Conservation (phyloP, 2,113 vertebrate species). For the Arvicanthis niloticus region DNA sequence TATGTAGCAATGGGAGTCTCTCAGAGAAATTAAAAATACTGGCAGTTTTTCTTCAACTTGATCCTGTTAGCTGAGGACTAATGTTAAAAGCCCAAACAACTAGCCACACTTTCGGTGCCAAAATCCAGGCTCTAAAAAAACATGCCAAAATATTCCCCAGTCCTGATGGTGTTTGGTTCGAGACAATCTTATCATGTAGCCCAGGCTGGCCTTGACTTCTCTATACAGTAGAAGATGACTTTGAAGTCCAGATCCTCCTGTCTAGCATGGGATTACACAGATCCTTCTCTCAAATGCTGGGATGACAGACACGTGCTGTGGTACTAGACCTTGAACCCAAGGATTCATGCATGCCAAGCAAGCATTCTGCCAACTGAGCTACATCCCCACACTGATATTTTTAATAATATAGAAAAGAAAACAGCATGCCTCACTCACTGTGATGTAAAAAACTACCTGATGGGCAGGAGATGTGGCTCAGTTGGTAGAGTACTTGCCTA, state of each 20-base stretch:
- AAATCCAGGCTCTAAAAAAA: not conserved
- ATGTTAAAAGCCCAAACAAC: not conserved
- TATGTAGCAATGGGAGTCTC: not conserved
- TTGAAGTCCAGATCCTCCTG: no score
- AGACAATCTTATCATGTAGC: not conserved
- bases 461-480: not conserved
- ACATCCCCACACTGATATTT: not conserved
- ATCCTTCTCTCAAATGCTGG: not conserved
- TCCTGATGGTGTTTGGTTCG: not conserved
- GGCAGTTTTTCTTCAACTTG: not conserved
- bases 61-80: not conserved
- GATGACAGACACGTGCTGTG: not conserved
- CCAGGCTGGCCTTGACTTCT: not conserved
- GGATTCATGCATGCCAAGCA: not conserved
- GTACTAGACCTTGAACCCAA: not conserved
- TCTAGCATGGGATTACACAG: no score
- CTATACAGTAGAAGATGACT: not conserved
- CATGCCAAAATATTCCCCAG: not conserved
- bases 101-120: not conserved
- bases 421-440: not conserved
- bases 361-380: not conserved
- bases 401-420: conserved; percentile 36
- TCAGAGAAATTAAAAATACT: not conserved
- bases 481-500: not conserved
- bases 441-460: not conserved